Base-by-base conservation (phyloP, 2,888 invertebrate genomes). In the Gymnoscelis rufifasciata region DNA sequence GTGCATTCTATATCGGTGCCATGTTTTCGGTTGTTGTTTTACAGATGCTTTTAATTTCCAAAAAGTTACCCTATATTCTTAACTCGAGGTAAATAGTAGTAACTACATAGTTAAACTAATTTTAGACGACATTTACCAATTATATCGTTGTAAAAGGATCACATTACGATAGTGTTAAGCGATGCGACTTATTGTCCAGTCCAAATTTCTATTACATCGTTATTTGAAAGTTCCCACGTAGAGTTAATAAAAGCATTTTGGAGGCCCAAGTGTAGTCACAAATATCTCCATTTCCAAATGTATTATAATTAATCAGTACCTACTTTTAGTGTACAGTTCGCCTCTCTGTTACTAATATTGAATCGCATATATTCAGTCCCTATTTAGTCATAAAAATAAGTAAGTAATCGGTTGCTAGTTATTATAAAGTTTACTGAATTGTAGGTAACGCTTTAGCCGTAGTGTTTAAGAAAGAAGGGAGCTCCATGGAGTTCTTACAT, bases 401-500 rank as follows among this genome's bases (percentile, higher is more conserved):
- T 50, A 52, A 52, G 62, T 56, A 57, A 68, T 77, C 70, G 71
- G 71, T 78, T 77, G 75, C 77, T 82, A 80, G 75, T 72, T 69
- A 60, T 74, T 72, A 71, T 71, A 50, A 45, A 50, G 78, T 79
- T 81, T 72, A 83, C 73, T 71, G 68, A 77, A 68, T 67, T 58
- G 73, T 84, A 83, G 82, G 69, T 79, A 81, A 78, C 71, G 87
- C 88, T 86, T 86, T 84, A 83, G 81, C 77, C 66, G 79, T 87
- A 88, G 87, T 67, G 57, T 76, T 47, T 83, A 83, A 82, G 77
- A 63, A 72, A 75, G 82, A 83, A 83, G 68, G 73, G 82, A 78
- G 74, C 84, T 84, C 83, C 74, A 62, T 74, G 71, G 86, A 86
- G 87, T 84, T 83, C 81, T 83, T 73, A 88, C 87, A 88, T 88